Evolutionary conservation across 2,113 vertebrate genomes (phyloP).

Genomic region (Crotalus tigris): DNA sequence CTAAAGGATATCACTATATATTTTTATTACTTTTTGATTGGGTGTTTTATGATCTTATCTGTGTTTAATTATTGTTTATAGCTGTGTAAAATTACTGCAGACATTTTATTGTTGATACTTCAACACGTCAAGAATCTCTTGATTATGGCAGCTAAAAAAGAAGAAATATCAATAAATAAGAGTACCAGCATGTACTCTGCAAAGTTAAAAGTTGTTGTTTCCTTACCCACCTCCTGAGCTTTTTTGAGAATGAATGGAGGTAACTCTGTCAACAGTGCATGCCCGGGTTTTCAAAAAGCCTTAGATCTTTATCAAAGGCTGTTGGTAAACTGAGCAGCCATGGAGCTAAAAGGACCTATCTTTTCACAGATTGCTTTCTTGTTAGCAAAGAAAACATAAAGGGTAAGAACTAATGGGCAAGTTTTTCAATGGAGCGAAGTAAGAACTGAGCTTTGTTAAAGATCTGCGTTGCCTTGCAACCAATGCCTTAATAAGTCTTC

Average conservation of each 20-base stretch:
- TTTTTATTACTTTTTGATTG: background rate
- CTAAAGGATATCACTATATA: background rate
- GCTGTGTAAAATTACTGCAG: background rate
- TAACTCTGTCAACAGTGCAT: background rate
- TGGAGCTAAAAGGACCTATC: background rate
- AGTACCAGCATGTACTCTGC: background rate
- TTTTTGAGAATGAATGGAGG: background rate
- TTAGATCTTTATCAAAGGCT: background rate
- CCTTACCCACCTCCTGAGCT: background rate
- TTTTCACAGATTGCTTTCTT: background rate
- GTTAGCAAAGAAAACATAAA: background rate
- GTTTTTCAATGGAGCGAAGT: background rate
- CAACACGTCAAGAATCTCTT: background rate
- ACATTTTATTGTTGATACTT: background rate
- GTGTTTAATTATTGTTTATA: background rate
- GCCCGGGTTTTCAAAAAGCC: background rate
- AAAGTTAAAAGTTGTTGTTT: background rate
- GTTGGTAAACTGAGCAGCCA: background rate
- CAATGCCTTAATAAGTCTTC: background rate
- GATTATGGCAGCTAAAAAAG: background rate
- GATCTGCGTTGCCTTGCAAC: background rate
- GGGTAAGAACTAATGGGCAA: background rate
- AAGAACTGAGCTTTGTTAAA: background rate
- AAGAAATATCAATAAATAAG: background rate
- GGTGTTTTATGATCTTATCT: background rate